These are phyloP conservation scores for Pocillopora damicornis DNA, from an alignment of 64 coral and sea anemone species.

Conservation along the genomic window DNA sequence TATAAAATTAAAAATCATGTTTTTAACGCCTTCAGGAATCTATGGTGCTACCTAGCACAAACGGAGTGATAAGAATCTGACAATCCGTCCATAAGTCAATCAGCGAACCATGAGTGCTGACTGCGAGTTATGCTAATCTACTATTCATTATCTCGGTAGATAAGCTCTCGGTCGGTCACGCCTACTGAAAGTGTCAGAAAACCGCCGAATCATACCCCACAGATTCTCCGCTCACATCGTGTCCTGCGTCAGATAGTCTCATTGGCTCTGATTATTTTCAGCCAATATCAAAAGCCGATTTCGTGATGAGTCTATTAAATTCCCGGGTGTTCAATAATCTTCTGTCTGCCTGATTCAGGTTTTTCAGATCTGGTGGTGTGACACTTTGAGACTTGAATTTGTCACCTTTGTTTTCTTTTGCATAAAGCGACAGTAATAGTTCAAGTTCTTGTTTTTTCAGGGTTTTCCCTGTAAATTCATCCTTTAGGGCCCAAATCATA, in stretches of 20 bases:
- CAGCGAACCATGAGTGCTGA: constrained; percentile 82
- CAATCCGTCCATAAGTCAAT: constrained; percentile 76
- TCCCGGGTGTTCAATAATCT: constrained; percentile 33
- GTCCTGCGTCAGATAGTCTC: constrained; percentile 59
- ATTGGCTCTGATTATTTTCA: constrained; percentile 33
- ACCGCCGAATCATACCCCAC: constrained; percentile 47
- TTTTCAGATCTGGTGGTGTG: constrained; percentile 31
- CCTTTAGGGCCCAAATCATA: neutral
- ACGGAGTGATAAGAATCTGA: constrained; percentile 65
- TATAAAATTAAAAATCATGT: neutral
- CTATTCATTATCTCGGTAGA: constrained; percentile 87
- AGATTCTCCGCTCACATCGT: constrained; percentile 44
- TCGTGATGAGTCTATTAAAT: constrained; percentile 35
- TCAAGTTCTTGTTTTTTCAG: constrained; percentile 69
- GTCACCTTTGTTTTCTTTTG: constrained; percentile 65
- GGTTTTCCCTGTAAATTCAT: constrained; percentile 57
- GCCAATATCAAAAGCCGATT: constrained; percentile 37
- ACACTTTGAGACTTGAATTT: constrained; percentile 40
- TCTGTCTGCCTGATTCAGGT: constrained; percentile 10
- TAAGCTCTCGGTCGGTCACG: constrained; percentile 76
- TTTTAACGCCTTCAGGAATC: neutral
- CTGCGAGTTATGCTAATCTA: constrained; percentile 86
- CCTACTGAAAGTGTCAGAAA: constrained; percentile 71
- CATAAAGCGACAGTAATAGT: constrained; percentile 42
- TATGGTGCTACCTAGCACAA: neutral